Base-by-base conservation (phyloP, 2,797 vertebrate species). In the Hydrocynus forskahlii region DNA sequence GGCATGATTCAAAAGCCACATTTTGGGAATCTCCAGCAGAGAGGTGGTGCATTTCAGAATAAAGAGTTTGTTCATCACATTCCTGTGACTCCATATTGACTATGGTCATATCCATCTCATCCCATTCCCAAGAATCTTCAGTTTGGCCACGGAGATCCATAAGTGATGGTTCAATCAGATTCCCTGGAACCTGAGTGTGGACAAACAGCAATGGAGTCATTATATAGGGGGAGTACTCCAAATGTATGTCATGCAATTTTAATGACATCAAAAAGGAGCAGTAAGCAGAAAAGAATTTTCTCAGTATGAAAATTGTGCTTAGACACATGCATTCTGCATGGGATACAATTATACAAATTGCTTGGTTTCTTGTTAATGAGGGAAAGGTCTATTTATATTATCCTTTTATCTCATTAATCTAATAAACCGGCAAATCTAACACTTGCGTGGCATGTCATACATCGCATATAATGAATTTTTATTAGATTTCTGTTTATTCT, bases 51-150 rank as follows among this genome's bases (percentile, higher is more conserved):
- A 88, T 82, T 67, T 90, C 88, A 69, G 90, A 87, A 81, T 89
- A 89, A 0, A 89, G 88, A 68, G 89, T 91, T 52, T 86, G 76
- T 50, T 86, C 89, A 81, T 92, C 92, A 62, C 87, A 91, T 66
- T 96, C 94, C 75, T 78, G 86, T 83, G 93, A 89, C 66, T 95
- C 94, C 87, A 94, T 92, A 35, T 93, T 89, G 80, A 94, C 85
- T 89, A 96, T 95, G 84, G 97, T 95, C 91, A 99, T 97, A 75
- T 99, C 98, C 1, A 94, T 99, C 88, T 99, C 98, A 84, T 99
- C 98, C 98, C 98, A 99, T 88, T 99, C 98, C 88, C 98, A 94
- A 25, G 95, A 97, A 87, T 99, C 98, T 71, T 99, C 98, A 16
- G 81, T 92, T 12, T 79, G 77, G 4, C 89, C 88, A 62, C 87